A percentile compares a stretch with the other conserved stretches of the same genome.
phyloP scores from a whole-genome alignment of 1,140 invertebrate species.

The Psilanteris sp. region DNA sequence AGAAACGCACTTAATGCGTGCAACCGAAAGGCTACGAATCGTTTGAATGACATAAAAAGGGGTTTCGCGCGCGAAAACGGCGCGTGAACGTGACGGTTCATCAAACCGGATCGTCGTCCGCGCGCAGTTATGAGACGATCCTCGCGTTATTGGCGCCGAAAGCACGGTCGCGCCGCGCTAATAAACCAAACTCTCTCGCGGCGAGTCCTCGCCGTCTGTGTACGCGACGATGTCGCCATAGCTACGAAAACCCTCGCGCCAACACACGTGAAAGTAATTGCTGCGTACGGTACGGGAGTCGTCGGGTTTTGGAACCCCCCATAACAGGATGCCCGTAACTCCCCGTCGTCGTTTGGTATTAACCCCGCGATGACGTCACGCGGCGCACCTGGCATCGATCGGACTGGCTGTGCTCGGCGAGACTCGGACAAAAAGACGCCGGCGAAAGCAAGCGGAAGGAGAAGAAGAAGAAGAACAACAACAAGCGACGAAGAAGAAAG shows the following conservation, averaged over 20 bases:
- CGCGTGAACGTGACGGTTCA: too few relatives aligned
- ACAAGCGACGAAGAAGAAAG: constrained; percentile 14
- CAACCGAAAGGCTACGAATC: too few relatives aligned
- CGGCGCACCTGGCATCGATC: constrained; percentile 67
- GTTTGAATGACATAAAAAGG: too few relatives aligned
- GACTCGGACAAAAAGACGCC: constrained; percentile 29
- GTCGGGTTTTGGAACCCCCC: constrained; percentile 44
- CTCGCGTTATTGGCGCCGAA: too few relatives aligned
- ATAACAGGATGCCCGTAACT: constrained; percentile 57
- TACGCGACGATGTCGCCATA: constrained; percentile 33
- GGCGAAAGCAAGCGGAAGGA: constrained; percentile 1
- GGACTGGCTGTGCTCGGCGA: constrained; percentile 15
- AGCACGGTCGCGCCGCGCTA: too few relatives aligned
- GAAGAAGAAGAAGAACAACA: too few relatives aligned
- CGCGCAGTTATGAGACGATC: too few relatives aligned
- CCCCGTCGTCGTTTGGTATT: constrained; percentile 56
- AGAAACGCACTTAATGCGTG: too few relatives aligned
- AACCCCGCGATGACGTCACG: constrained; percentile 67
- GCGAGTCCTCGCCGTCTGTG: too few relatives aligned
- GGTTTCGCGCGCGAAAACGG: too few relatives aligned
- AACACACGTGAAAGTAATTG: constrained; percentile 52
- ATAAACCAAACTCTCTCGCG: too few relatives aligned
- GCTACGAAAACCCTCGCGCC: constrained; percentile 49
- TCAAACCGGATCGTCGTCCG: too few relatives aligned
- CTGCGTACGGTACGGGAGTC: constrained; percentile 38